Percentiles rank a stretch among this genome's conserved stretches.
Evolutionary conservation across 2,113 vertebrate genomes (phyloP).

Genomic region (Ranitomeya variabilis): DNA sequence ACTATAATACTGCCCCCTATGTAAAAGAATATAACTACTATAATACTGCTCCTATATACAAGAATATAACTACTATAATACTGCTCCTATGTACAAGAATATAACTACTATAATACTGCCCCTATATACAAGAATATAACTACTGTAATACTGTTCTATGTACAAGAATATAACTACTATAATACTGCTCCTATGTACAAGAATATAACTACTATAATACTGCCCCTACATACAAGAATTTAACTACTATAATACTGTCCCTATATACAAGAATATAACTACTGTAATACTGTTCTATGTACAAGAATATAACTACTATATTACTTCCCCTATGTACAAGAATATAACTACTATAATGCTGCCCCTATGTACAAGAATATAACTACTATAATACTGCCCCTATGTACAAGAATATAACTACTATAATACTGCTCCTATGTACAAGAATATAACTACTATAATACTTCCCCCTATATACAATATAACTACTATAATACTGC

Average conservation of each 20-base stretch:
- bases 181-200: too few species aligned
- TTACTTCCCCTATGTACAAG: too few species aligned
- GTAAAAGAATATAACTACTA: constrained; percentile 5
- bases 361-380: too few species aligned
- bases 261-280: constrained; percentile 11
- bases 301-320: too few species aligned
- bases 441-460: constrained; percentile 3
- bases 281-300: too few species aligned
- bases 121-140: constrained; percentile 17
- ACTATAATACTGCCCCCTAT: constrained; percentile 9
- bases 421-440: constrained; percentile 1
- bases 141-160: not conserved
- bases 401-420: not conserved
- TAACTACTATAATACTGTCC: constrained; percentile 14
- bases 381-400: too few species aligned
- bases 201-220: not conserved
- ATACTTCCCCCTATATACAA: not conserved
- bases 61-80: constrained; percentile 26
- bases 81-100: constrained; percentile 1
- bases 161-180: not conserved
- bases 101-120: constrained; percentile 21
- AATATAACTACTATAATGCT: too few species aligned
- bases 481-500: constrained; percentile 9
- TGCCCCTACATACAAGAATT: constrained; percentile 4
- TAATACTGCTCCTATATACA: not conserved